phyloP scores from a whole-genome alignment of 2,888 invertebrate genomes.

The Nyleta sp. region DNA sequence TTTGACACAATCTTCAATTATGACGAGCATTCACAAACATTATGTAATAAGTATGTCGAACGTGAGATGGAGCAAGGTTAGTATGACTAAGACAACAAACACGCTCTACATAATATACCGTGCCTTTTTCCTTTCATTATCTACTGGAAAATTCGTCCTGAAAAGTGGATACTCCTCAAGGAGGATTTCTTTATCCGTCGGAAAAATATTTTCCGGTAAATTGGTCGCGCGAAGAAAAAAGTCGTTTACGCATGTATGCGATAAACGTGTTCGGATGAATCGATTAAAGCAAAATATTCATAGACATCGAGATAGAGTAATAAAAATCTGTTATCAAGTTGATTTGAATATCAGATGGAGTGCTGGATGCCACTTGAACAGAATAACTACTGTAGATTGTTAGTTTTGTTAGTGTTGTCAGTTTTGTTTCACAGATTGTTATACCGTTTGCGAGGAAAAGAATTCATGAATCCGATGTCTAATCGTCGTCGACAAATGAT shows the following conservation, averaged over 20 bases:
- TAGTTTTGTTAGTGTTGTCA: no score
- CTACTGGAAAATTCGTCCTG: conserved; percentile 17
- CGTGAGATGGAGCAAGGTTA: conserved; percentile 65
- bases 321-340: conserved; percentile 35
- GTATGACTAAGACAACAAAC: conserved; percentile 38
- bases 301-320: neutral
- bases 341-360: conserved; percentile 41
- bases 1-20: conserved; percentile 64
- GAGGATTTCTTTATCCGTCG: conserved; percentile 2
- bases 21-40: conserved; percentile 56
- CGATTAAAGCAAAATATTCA: conserved; percentile 31
- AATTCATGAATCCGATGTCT: no score
- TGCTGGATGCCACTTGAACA: neutral
- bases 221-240: neutral
- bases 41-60: conserved; percentile 60
- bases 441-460: no score
- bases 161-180: conserved; percentile 15
- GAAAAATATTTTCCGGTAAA: conserved; percentile 11
- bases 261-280: conserved; percentile 12
- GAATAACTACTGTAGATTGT: neutral
- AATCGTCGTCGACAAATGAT: no score
- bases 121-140: conserved; percentile 7
- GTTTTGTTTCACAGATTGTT: no score
- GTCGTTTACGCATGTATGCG: conserved; percentile 12
- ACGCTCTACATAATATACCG: conserved; percentile 19